Evolutionary conservation across 2,113 vertebrate genomes (phyloP).

Genomic region (Neogale vison): DNA sequence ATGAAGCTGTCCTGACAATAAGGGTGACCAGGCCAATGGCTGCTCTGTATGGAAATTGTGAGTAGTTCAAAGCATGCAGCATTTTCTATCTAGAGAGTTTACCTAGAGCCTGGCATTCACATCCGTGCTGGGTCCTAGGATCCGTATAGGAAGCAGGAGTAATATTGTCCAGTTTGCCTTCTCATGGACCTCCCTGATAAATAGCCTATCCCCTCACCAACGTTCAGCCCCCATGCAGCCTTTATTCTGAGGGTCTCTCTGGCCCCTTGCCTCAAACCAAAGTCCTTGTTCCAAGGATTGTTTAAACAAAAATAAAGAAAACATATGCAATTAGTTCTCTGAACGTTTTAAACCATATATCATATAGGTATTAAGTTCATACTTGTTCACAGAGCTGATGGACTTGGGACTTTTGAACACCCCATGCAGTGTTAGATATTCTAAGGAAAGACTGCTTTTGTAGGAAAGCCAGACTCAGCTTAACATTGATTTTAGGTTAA

Average conservation of each 20-base stretch:
- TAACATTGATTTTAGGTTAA: background rate
- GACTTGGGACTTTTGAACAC: background rate
- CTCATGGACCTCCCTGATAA: background rate
- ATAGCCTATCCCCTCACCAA: background rate
- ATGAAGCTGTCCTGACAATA: background rate
- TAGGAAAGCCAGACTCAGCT: background rate
- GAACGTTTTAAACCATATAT: background rate
- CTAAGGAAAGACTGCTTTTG: background rate
- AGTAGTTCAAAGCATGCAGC: background rate
- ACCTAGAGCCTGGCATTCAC: background rate
- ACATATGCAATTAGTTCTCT: background rate
- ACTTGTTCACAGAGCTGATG: background rate
- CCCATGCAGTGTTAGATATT: background rate
- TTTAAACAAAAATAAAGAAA: background rate
- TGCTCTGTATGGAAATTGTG: background rate
- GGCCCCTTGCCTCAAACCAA: background rate
- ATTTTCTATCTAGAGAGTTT: background rate
- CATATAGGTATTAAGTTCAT: background rate
- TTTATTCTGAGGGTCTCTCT: background rate
- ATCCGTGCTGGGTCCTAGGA: no score
- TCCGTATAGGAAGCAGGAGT: background rate
- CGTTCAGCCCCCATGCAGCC: background rate
- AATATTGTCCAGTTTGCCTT: background rate
- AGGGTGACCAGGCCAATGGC: background rate
- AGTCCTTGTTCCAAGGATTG: background rate